Evolutionary conservation across 2,888 invertebrate genomes (phyloP).

Genomic region (Kryphioiulus occultus): DNA sequence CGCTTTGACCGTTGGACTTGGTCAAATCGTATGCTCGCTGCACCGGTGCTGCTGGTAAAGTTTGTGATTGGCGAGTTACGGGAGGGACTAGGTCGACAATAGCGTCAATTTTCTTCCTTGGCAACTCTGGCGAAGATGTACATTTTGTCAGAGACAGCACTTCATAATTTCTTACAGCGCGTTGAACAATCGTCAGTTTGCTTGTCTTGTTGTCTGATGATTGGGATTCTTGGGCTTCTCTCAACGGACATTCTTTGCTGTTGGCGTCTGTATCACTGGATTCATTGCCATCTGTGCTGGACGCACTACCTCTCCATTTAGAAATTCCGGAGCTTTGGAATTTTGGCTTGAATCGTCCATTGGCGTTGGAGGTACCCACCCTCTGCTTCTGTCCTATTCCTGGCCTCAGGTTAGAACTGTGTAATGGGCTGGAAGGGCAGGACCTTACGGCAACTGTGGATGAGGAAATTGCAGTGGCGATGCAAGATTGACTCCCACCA

Average conservation of each 20-base stretch:
- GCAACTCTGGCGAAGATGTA: conserved; percentile 52
- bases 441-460: conserved; percentile 44
- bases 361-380: neutral
- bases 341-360: neutral
- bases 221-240: neutral
- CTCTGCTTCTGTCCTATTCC: conserved; percentile 14
- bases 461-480: neutral
- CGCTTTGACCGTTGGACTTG: neutral
- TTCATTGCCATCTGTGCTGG: conserved; percentile 17
- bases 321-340: neutral
- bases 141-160: conserved; percentile 47
- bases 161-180: conserved; percentile 52
- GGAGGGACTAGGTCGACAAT: conserved; percentile 39
- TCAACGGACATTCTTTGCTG: neutral
- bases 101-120: conserved; percentile 46
- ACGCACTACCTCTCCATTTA: neutral
- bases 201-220: neutral
- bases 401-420: neutral
- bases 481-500: conserved; percentile 20
- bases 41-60: conserved; percentile 22
- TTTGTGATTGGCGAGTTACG: conserved; percentile 1
- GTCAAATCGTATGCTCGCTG: neutral
- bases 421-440: conserved; percentile 49
- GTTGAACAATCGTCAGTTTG: conserved; percentile 42
- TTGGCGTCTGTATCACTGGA: conserved; percentile 17